These are phyloP conservation scores for Triplophysa yarkandensis DNA, from an alignment of 2,797 vertebrate genomes.

Conservation along the genomic window DNA sequence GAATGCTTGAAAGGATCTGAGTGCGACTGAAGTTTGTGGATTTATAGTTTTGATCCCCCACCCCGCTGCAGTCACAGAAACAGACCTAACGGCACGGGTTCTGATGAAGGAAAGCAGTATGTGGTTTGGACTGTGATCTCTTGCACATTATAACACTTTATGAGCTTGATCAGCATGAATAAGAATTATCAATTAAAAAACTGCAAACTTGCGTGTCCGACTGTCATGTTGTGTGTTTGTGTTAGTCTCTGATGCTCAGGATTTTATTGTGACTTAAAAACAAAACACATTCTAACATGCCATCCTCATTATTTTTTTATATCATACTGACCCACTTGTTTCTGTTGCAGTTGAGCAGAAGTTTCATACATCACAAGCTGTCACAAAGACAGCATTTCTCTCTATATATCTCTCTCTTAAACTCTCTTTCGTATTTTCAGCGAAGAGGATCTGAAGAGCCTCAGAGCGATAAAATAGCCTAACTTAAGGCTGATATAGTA, in stretches of 20 bases:
- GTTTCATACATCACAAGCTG: conserved; percentile 53
- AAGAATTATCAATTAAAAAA: too few relatives aligned
- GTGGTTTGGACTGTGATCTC: conserved; percentile 1
- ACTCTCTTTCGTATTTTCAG: conserved; percentile 63
- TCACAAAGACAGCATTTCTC: conserved; percentile 45
- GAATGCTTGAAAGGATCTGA: conserved; percentile 37
- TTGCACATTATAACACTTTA: too few relatives aligned
- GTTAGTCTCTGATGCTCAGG: not conserved
- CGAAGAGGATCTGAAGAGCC: conserved; percentile 65
- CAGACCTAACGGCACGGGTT: conserved; percentile 13
- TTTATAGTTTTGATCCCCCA: conserved; percentile 30
- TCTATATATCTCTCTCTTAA: conserved; percentile 17
- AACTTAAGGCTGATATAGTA: conserved; percentile 71
- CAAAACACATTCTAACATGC: conserved; percentile 50
- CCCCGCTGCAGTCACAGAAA: conserved; percentile 25
- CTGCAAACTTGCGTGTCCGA: not conserved
- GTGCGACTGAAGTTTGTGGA: conserved; percentile 39
- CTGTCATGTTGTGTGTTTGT: conserved; percentile 8
- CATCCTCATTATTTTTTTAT: conserved; percentile 69
- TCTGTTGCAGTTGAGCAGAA: conserved; percentile 56
- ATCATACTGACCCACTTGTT: conserved; percentile 75
- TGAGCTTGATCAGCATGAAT: too few relatives aligned
- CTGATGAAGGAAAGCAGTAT: not conserved
- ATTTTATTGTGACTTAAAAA: conserved; percentile 9
- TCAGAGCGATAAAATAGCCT: conserved; percentile 69